A percentile compares a stretch with the other conserved stretches of the same genome.
Conservation (phyloP, 1,140 invertebrate species). For the honey bee (Apis mellifera) region DNA sequence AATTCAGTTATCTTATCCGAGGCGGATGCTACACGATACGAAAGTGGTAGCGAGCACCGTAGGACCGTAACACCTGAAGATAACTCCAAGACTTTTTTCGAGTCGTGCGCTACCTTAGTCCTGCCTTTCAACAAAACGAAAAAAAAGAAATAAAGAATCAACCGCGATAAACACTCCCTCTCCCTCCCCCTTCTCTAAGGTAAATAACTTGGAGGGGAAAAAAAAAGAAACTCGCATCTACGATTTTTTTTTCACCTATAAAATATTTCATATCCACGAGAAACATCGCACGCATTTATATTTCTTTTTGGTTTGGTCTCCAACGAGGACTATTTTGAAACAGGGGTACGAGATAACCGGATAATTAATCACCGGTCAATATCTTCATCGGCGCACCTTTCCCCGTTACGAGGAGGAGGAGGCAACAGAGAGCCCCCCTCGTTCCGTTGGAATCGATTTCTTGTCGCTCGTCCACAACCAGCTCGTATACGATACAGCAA, state of each 20-base stretch:
- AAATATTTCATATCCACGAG: too few relatives aligned
- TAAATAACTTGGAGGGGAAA: too few relatives aligned
- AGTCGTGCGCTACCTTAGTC: slow-evolving; percentile 20
- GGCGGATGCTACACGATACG: slow-evolving; percentile 63
- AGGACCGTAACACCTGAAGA: slow-evolving; percentile 50
- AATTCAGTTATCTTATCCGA: slow-evolving; percentile 71
- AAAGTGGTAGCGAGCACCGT: slow-evolving; percentile 59
- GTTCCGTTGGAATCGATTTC: slow-evolving; percentile 50
- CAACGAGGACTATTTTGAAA: slow-evolving; percentile 1
- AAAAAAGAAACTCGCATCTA: not conserved
- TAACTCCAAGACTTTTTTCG: slow-evolving; percentile 67
- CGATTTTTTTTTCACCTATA: not conserved
- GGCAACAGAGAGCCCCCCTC: not conserved
- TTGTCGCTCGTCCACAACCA: not conserved
- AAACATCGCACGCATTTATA: too few relatives aligned
- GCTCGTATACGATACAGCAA: not conserved
- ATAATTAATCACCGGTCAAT: slow-evolving; percentile 29
- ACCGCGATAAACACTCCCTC: too few relatives aligned
- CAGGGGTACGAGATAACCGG: slow-evolving; percentile 1
- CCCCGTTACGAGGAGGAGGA: not conserved
- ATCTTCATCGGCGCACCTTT: slow-evolving; percentile 23
- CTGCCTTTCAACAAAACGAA: not conserved
- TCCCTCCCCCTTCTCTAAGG: too few relatives aligned
- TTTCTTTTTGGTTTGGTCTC: not conserved
- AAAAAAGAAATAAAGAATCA: not conserved